phyloP scores from a whole-genome alignment of 2,888 invertebrate genomes.

The Ochropleura plecta region DNA sequence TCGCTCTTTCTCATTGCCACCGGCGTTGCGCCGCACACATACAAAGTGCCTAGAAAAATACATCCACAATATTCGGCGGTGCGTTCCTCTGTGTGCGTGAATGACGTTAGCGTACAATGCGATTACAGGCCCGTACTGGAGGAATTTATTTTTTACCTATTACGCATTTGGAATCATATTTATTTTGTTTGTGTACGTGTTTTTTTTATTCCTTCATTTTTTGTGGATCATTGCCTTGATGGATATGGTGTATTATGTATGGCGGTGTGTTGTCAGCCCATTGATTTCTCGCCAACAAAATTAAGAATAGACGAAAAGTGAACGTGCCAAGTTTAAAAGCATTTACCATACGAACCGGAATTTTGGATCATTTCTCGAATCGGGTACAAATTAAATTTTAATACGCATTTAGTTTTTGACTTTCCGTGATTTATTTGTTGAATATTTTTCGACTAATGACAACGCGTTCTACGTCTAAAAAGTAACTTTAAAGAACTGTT shows the following conservation, averaged over 20 bases:
- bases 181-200: conserved; percentile 15
- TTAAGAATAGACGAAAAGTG: conserved; percentile 54
- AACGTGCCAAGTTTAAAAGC: conserved; percentile 55
- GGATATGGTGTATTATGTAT: conserved; percentile 30
- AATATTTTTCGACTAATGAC: neutral
- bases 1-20: conserved; percentile 76
- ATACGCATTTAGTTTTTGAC: neutral
- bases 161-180: conserved; percentile 59
- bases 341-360: conserved; percentile 40
- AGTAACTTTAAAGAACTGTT: neutral
- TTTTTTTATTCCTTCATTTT: conserved; percentile 22
- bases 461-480: neutral
- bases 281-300: conserved; percentile 59
- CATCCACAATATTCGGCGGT: conserved; percentile 88
- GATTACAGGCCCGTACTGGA: conserved; percentile 87
- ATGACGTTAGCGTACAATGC: conserved; percentile 90
- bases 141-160: conserved; percentile 52
- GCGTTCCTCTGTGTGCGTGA: conserved; percentile 84
- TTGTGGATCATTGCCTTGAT: conserved; percentile 23
- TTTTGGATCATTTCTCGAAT: conserved; percentile 48
- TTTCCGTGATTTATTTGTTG: conserved; percentile 14
- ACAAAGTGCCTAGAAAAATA: conserved; percentile 84
- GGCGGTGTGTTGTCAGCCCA: conserved; percentile 27
- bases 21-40: conserved; percentile 84
- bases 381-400: conserved; percentile 31